Evolutionary conservation across 2,797 vertebrate species (phyloP), one percentile per base, ranked within the genome.

Genomic region (Phataginus tricuspis): DNA sequence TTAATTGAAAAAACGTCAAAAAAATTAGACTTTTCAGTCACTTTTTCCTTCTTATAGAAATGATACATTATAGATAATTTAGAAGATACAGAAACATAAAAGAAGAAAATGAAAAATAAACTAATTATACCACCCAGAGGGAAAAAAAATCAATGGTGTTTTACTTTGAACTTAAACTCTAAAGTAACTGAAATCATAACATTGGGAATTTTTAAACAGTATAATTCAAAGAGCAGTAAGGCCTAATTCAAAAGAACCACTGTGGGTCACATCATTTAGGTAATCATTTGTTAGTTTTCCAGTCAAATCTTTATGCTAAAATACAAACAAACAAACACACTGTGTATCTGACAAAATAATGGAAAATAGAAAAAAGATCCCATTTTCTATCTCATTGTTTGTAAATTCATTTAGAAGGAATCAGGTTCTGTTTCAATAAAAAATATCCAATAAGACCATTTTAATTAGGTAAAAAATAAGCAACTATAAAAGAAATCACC

Each of bases 81-180:
- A 37, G 29, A 90, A 82, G 71, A 87, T 57, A 83, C 25, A 94
- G 25, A 94, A 86, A 92, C 18, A 78, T 39, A 80, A 87, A 69
- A 19, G 29, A 45, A 90, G 31, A 37, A 37, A 37, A 37, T 74
- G 74, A 37, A 79, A 90, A 53, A 55, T 66, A 95, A 77, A 87
- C 9, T 51, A 79, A 45, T 82, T 42, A 42, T 92, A 51, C 55
- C 2, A n/a, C 37, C 37, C 37, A 37, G 37, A 37, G 37, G 37
- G 37, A 37, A 37, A 37, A 66, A 85, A 45, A 88, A 79, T 75
- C 61, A 77, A 45, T 45, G 45, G 45, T 45, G 45, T 45, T 45
- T 94, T 95, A n/a, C 66, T 86, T 75, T 92, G 61, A 86, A 86
- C 55, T 87, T 95, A 86, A 94, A 82, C 61, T 78, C 5, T 55